These are phyloP conservation scores for Corydoras maculifer DNA, from an alignment of 2,113 vertebrate species.

Conservation along the genomic window DNA sequence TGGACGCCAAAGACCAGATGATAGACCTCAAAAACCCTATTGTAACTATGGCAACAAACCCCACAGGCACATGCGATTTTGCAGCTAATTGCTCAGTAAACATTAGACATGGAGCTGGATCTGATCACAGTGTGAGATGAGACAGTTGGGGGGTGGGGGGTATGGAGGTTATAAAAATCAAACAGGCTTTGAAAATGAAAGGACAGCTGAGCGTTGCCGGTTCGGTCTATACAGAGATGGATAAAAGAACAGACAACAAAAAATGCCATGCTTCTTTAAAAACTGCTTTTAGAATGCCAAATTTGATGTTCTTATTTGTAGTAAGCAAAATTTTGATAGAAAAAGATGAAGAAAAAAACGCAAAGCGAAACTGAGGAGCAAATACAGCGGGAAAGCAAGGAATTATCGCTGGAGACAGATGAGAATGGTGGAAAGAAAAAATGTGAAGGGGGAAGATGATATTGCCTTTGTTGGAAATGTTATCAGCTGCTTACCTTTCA, in stretches of 20 bases:
- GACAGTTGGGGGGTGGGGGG: background rate
- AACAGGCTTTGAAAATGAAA: constrained; percentile 40
- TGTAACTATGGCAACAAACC: constrained; percentile 95
- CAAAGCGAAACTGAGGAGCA: constrained; percentile 23
- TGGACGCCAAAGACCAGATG: constrained; percentile 85
- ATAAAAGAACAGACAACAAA: constrained; percentile 13
- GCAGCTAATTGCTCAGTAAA: constrained; percentile 77
- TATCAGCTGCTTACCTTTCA: constrained; percentile 73
- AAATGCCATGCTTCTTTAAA: constrained; percentile 17
- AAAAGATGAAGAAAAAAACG: constrained; percentile 34
- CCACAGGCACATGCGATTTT: constrained; percentile 77
- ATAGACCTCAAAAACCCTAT: constrained; percentile 82
- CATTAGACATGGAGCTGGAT: constrained; percentile 42
- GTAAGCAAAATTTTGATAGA: background rate
- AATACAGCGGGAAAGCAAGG: constrained; percentile 34
- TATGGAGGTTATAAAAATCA: constrained; percentile 33
- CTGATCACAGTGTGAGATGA: constrained; percentile 33
- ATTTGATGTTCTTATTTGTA: constrained; percentile 8
- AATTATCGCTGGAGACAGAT: constrained; percentile 43
- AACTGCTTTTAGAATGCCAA: constrained; percentile 17
- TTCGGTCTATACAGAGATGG: constrained; percentile 32
- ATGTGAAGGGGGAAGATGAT: constrained; percentile 54
- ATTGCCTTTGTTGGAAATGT: constrained; percentile 67
- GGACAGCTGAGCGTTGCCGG: constrained; percentile 34
- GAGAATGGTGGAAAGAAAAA: constrained; percentile 41